Conservation (phyloP, 2,113 vertebrate genomes). For the Sinocyclocheilus anshuiensis region DNA sequence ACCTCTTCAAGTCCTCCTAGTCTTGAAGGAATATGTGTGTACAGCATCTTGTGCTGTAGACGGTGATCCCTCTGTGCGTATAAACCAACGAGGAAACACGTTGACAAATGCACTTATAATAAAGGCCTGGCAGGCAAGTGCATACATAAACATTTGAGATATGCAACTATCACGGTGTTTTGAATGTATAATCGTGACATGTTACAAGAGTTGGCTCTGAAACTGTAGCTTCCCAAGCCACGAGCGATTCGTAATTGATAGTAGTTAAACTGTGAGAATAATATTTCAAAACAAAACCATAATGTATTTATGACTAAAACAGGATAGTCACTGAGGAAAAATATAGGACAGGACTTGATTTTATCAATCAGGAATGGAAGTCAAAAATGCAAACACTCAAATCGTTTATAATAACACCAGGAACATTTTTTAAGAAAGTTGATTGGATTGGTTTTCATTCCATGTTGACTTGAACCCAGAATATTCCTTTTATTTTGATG, state of each 20-base stretch:
- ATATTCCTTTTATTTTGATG: conserved; percentile 13
- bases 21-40: neutral
- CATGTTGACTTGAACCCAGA: neutral
- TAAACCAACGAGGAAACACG: neutral
- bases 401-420: neutral
- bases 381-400: neutral
- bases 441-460: neutral
- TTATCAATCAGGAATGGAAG: neutral
- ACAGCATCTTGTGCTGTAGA: neutral
- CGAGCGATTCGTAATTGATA: neutral
- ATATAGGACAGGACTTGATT: neutral
- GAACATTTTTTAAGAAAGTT: neutral
- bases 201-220: neutral
- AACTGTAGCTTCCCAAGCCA: neutral
- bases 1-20: conserved; percentile 28
- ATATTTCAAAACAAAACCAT: neutral
- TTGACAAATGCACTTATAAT: neutral
- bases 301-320: neutral
- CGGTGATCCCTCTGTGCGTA: neutral
- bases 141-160: neutral
- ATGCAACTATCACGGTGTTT: neutral
- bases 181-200: neutral
- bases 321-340: neutral
- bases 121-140: neutral
- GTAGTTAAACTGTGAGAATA: neutral